These are phyloP conservation scores for Nymphalis io DNA, from an alignment of 1,140 invertebrate genomes.

Conservation along the genomic window DNA sequence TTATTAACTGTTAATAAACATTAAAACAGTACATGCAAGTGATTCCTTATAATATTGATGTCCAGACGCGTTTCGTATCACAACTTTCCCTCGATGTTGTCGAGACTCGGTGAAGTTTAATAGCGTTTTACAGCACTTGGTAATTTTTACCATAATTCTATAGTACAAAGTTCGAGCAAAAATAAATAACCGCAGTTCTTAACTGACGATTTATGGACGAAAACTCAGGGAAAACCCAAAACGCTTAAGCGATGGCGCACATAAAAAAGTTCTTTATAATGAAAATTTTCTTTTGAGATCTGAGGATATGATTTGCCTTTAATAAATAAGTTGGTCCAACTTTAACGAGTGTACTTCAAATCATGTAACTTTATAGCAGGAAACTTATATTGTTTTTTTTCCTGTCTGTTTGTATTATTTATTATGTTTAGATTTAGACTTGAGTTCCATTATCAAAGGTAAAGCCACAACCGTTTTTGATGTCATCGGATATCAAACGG, in stretches of 20 bases:
- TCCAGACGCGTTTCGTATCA: neutral
- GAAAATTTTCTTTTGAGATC: constrained; percentile 20
- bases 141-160: constrained; percentile 35
- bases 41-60: neutral
- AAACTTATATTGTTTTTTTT: neutral
- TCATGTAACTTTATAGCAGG: neutral
- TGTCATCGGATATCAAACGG: too few relatives aligned
- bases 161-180: constrained; percentile 32
- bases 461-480: too few relatives aligned
- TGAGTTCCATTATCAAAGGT: too few relatives aligned
- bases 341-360: constrained; percentile 1
- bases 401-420: neutral
- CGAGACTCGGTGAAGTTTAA: constrained; percentile 21
- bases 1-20: too few relatives aligned
- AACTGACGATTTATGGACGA: constrained; percentile 28
- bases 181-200: constrained; percentile 29
- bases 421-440: too few relatives aligned
- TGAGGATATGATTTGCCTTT: constrained; percentile 21
- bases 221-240: constrained; percentile 20
- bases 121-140: constrained; percentile 34
- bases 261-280: constrained; percentile 32
- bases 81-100: constrained; percentile 4
- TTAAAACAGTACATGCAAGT: neutral
- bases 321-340: constrained; percentile 10
- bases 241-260: constrained; percentile 28